phyloP scores from a whole-genome alignment of 2,113 vertebrate genomes.

The Circaetus gallicus region DNA sequence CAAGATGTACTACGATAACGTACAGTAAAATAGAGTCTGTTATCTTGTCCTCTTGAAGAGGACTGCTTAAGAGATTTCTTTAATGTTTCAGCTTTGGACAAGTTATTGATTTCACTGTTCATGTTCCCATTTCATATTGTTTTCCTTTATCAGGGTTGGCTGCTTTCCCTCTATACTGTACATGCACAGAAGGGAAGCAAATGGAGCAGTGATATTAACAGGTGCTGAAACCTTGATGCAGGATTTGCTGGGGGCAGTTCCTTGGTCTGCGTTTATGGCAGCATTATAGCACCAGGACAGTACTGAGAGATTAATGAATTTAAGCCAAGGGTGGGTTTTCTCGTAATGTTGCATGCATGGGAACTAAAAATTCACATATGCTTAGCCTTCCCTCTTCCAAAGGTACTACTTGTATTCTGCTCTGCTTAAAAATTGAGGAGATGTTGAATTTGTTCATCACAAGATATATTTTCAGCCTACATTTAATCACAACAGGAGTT shows the following conservation, averaged over 20 bases:
- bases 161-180: neutral
- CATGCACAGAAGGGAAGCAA: neutral
- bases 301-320: neutral
- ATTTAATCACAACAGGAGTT: neutral
- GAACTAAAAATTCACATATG: neutral
- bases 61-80: neutral
- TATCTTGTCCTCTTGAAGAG: neutral
- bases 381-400: neutral
- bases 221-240: neutral
- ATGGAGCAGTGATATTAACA: neutral
- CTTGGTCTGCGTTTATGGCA: neutral
- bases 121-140: neutral
- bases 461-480: neutral
- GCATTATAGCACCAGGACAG: neutral
- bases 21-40: neutral
- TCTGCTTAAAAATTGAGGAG: neutral
- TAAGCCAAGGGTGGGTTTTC: neutral
- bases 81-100: neutral
- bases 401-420: neutral
- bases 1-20: neutral
- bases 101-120: neutral
- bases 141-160: neutral
- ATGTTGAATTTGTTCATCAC: neutral
- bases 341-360: neutral
- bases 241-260: neutral